A percentile compares a stretch with the other conserved stretches of the same genome.
These are phyloP conservation scores for Dermatemys mawii DNA, from an alignment of 2,113 vertebrate genomes.

Conservation along the genomic window DNA sequence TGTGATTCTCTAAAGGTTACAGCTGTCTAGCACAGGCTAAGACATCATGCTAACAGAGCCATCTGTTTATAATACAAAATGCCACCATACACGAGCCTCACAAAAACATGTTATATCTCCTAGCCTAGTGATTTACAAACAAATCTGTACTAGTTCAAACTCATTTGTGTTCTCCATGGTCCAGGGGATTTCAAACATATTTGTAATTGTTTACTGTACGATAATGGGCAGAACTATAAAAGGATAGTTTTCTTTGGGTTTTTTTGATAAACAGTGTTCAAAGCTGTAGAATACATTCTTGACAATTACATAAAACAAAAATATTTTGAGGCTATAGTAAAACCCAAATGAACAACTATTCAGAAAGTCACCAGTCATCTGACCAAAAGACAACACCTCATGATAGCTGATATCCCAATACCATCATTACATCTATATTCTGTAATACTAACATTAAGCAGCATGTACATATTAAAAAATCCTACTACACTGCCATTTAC, in stretches of 20 bases:
- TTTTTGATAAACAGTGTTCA: background rate
- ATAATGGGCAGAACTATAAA: background rate
- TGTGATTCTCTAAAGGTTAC: background rate
- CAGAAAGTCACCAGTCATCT: background rate
- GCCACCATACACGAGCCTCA: background rate
- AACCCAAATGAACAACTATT: background rate
- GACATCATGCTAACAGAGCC: background rate
- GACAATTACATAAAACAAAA: background rate
- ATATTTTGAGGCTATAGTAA: background rate
- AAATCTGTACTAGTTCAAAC: background rate
- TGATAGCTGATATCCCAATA: background rate
- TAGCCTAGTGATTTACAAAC: background rate
- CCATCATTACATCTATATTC: background rate
- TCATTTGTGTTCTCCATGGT: background rate
- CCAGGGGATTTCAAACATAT: background rate
- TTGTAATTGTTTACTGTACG: background rate
- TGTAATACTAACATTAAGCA: background rate
- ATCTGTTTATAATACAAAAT: background rate
- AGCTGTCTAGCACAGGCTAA: background rate
- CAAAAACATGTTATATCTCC: background rate
- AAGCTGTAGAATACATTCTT: background rate
- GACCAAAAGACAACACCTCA: background rate
- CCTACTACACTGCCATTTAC: background rate
- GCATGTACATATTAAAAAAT: background rate
- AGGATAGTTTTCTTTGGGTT: background rate